A percentile compares a stretch with the other conserved stretches of the same genome.
Evolutionary conservation across 2,113 vertebrate genomes (phyloP).

Genomic region (Tachysurus fulvidraco): DNA sequence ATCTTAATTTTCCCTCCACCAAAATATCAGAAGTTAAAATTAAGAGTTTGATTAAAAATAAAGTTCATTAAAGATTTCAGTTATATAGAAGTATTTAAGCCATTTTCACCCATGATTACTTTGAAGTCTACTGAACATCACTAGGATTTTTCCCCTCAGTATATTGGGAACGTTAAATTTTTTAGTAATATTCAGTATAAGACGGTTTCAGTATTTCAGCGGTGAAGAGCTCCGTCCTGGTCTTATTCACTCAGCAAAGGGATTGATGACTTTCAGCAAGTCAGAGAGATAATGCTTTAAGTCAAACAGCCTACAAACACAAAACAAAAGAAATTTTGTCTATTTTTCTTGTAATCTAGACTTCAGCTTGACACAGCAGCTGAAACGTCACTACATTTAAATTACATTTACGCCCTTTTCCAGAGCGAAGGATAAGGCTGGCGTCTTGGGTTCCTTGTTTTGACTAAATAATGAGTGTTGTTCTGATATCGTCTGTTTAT

Average conservation of each 20-base stretch:
- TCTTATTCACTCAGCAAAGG: conserved; percentile 32
- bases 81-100: neutral
- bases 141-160: too few species aligned
- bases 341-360: too few species aligned
- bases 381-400: too few species aligned
- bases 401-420: too few species aligned
- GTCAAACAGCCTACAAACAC: conserved; percentile 75
- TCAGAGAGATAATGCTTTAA: conserved; percentile 77
- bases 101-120: neutral
- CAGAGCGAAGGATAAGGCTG: too few species aligned
- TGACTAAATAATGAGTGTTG: too few species aligned
- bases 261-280: conserved; percentile 81
- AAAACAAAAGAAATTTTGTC: neutral
- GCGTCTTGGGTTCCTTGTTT: too few species aligned
- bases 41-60: neutral
- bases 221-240: neutral
- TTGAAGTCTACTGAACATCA: neutral
- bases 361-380: too few species aligned
- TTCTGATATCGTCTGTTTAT: too few species aligned
- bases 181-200: too few species aligned
- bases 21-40: neutral
- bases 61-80: neutral
- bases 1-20: neutral
- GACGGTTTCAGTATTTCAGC: too few species aligned
- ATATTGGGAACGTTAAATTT: neutral